Evolutionary conservation across 1,140 invertebrate genomes (phyloP), one percentile per base, ranked within the genome.

Genomic region (Daktulosphaira vitifoliae): DNA sequence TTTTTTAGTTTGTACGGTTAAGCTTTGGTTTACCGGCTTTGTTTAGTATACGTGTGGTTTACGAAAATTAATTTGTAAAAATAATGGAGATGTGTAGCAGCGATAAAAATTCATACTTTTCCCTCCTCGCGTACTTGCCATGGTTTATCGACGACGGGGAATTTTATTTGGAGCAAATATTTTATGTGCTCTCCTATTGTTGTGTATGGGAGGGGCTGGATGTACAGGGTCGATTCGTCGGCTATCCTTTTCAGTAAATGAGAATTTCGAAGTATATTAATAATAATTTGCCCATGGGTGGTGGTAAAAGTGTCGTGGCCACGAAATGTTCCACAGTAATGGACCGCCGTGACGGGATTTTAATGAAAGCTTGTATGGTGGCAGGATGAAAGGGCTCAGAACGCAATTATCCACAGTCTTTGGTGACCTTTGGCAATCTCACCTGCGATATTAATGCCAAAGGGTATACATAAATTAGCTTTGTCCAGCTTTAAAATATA

Each of bases 211-310:
- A 8, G 11, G 11, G 29, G 29, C 29, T 33, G 29, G 29, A 6
- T 5, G 29, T 33, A 5, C 29, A 33, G 42, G 25, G 56, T 48
- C 56, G 42, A 62, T 62, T 48, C 25, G 42, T 46, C 6, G 56
- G 9, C 56, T 62, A 33, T 48, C 42, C 25, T 62, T 62, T 62
- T 62, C 56, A 62, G 44, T 62, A 62, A 62, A 62, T 25, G 56
- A 25, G 56, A 62, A 62, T 62, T 62, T 62, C 42, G 25, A 16
- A 62, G 56, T 62, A 33, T 62, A 62, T 62, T 62, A 62, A 62
- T 62, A 62, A 62, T 62, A 62, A 48, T 62, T 62, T 62, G 56
- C 42, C 42, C 42, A 16, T 13, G 56, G 56, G 42, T 22, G 56
- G 42, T 15, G 39, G 39, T 44, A 44, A 44, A 62, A 62, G 56